phyloP scores from a whole-genome alignment of 2,888 invertebrate species.

The Abrostola triplasia region DNA sequence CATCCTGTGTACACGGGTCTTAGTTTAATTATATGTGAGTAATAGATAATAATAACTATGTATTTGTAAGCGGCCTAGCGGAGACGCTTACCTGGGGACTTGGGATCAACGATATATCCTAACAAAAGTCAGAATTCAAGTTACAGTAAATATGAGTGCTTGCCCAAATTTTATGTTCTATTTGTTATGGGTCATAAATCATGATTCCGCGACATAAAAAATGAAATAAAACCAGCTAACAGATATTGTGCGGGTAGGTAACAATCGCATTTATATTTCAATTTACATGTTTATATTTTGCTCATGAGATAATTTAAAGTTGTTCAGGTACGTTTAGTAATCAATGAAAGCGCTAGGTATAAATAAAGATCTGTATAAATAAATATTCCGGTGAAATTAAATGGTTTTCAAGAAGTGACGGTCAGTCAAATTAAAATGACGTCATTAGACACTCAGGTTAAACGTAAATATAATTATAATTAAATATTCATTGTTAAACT shows the following conservation, averaged over 20 bases:
- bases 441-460: too few species aligned
- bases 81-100: slow-evolving; percentile 18
- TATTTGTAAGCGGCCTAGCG: slow-evolving; percentile 12
- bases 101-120: slow-evolving; percentile 18
- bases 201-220: slow-evolving; percentile 42
- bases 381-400: too few species aligned
- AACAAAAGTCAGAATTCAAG: slow-evolving; percentile 27
- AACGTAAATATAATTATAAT: too few species aligned
- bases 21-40: slow-evolving; percentile 43
- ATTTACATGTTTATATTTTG: slow-evolving; percentile 29
- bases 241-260: slow-evolving; percentile 24
- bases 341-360: not conserved
- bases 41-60: slow-evolving; percentile 7
- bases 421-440: too few species aligned
- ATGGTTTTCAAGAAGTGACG: too few species aligned
- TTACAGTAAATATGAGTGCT: slow-evolving; percentile 37
- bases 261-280: slow-evolving; percentile 34
- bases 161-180: slow-evolving; percentile 34
- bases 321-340: too few species aligned
- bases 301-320: slow-evolving; percentile 16
- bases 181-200: slow-evolving; percentile 45
- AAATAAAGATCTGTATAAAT: too few species aligned
- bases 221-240: slow-evolving; percentile 40
- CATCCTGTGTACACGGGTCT: slow-evolving; percentile 9
- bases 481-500: too few species aligned